phyloP scores from a whole-genome alignment of 2,797 vertebrate species.

The Glyptemys insculpta region DNA sequence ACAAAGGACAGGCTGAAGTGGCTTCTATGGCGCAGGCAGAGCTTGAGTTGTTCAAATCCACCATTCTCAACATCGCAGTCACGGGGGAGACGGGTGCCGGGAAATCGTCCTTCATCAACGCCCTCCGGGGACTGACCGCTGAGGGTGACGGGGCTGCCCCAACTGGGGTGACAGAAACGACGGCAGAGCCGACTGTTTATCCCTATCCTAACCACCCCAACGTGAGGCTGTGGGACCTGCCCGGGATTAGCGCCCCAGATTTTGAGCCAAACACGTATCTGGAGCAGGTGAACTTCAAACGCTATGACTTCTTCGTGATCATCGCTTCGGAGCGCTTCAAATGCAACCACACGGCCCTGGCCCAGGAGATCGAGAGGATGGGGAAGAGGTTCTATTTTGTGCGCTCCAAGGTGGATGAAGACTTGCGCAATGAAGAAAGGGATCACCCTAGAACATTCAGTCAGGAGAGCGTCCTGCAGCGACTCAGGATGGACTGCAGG shows the following conservation, averaged over 20 bases:
- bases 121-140: slow-evolving; percentile 36
- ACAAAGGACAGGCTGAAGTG: not conserved
- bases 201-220: slow-evolving; percentile 40
- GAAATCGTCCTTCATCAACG: slow-evolving; percentile 75
- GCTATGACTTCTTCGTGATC: slow-evolving; percentile 70
- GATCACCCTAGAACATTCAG: slow-evolving; percentile 17
- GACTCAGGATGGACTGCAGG: slow-evolving; percentile 59
- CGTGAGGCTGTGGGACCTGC: slow-evolving; percentile 69
- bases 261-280: slow-evolving; percentile 48
- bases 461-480: not conserved
- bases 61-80: slow-evolving; percentile 57
- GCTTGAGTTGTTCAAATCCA: not conserved
- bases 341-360: slow-evolving; percentile 24
- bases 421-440: slow-evolving; percentile 40
- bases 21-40: not conserved
- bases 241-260: slow-evolving; percentile 49
- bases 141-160: slow-evolving; percentile 29
- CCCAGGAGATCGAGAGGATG: not conserved
- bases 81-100: slow-evolving; percentile 62
- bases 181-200: slow-evolving; percentile 6
- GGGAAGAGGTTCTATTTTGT: slow-evolving; percentile 67
- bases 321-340: slow-evolving; percentile 55
- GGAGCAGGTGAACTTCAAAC: slow-evolving; percentile 9
- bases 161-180: slow-evolving; percentile 24
- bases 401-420: slow-evolving; percentile 65